Conservation (phyloP, 2,797 vertebrate genomes). For the Phataginus tetradactyla region DNA sequence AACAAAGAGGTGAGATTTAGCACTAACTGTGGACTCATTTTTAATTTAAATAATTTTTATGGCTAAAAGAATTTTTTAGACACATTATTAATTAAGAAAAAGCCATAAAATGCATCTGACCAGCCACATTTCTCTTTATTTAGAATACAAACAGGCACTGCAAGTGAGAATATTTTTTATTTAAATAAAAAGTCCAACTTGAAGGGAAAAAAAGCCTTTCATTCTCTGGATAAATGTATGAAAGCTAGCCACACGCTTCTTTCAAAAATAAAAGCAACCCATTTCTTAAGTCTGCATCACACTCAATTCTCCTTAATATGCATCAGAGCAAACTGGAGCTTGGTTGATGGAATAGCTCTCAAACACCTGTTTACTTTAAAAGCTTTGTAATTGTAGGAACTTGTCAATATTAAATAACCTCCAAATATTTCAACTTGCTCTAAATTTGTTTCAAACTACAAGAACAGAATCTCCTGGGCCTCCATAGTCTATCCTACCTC, state of each 20-base stretch:
- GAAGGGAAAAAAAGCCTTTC: not conserved
- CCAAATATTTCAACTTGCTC: not conserved
- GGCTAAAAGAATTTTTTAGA: no score
- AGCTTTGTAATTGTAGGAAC: not conserved
- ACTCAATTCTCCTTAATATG: not conserved
- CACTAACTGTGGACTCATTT: not conserved
- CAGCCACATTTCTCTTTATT: conserved; percentile 3
- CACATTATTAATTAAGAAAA: not conserved
- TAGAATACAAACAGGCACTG: not conserved
- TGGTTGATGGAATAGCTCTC: not conserved
- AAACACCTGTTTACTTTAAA: not conserved
- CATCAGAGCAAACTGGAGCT: not conserved
- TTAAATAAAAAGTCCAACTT: not conserved
- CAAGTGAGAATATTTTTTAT: not conserved
- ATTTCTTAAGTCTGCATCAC: not conserved
- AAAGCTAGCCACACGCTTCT: not conserved
- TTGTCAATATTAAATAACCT: not conserved
- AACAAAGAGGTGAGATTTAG: not conserved
- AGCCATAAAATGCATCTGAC: not conserved
- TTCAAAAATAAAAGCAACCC: not conserved
- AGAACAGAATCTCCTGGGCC: not conserved
- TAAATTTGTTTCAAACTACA: not conserved
- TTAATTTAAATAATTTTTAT: not conserved
- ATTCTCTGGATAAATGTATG: not conserved
- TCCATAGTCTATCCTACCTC: not conserved